Evolutionary conservation across 2,797 vertebrate species (phyloP).

Genomic region (Tragopan temminckii): DNA sequence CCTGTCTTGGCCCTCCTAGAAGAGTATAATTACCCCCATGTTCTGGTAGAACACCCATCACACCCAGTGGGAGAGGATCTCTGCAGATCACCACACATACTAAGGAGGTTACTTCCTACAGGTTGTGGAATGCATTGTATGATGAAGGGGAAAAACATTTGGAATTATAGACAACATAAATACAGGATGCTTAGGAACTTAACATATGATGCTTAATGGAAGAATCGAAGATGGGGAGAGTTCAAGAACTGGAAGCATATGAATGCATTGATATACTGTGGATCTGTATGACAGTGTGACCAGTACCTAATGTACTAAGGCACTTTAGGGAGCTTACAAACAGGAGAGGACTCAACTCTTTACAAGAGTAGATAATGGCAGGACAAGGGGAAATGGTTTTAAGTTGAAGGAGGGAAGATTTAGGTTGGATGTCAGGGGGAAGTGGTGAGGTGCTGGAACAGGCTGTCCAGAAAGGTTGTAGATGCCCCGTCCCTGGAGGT

Average conservation of each 20-base stretch:
- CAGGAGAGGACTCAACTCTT: too few species aligned
- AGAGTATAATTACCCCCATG: accelerated
- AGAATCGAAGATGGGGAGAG: neutral
- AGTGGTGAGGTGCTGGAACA: too few species aligned
- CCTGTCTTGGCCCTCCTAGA: neutral
- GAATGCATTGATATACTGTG: neutral
- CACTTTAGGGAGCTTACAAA: too few species aligned
- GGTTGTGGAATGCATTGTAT: neutral
- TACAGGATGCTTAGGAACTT: neutral
- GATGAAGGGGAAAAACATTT: neutral
- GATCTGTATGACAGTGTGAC: too few species aligned
- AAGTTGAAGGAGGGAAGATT: too few species aligned
- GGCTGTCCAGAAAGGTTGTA: too few species aligned
- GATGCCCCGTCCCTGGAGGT: too few species aligned
- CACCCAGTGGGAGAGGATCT: neutral
- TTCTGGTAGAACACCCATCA: neutral
- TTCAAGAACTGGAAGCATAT: neutral
- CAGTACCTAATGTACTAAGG: too few species aligned
- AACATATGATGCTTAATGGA: neutral
- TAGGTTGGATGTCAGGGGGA: too few species aligned
- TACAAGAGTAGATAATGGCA: too few species aligned
- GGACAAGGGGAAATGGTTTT: too few species aligned
- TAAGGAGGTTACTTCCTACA: neutral
- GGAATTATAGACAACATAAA: neutral
- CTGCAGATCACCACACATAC: neutral